Evolutionary conservation across 2,888 invertebrate genomes (phyloP), one percentile per base, ranked within the genome.

Genomic region (Latheticus oryzae): DNA sequence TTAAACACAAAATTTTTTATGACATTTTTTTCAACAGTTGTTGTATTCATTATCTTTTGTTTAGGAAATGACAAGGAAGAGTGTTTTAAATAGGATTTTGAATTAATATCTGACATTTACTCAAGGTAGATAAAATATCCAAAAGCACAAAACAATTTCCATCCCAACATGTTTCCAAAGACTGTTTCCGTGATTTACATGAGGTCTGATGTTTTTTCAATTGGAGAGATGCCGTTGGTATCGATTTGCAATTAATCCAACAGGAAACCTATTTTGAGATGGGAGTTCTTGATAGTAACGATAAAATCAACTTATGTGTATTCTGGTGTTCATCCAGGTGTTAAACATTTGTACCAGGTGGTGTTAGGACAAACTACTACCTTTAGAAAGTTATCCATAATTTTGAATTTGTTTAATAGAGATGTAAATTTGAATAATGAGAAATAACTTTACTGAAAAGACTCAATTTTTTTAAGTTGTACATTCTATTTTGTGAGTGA

Each of bases 331-430:
- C 19, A 57, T 50, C 54, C 61, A 61, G 61, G 55, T 61, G 61
- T 51, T 54, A 51, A 58, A 45, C 58, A 54, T 58, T 61, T 58
- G 61, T 61, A 51, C 61, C 61, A 61, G 58, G 7, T 55, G 26
- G 61, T 61, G 61, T 61, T 50, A 58, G 61, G 58, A 8, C 40
- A 33, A 45, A 50, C 62, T 66, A n/a, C n/a, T n/a, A 61, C 63
- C 15, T 56, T 51, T 64, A 17, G 11, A 51, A 9, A 17, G 47
- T 28, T 32, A 17, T 32, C 42, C 5, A 35, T 37, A 51, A 19
- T 56, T 43, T 33, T 23, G 37, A 43, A 50, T 56, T 42, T 48
- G 42, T 56, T 48, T 50, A 57, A 43, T 51, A 28, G 35, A 37
- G 42, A 30, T 33, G 13, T 17, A 8, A 15, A 21, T 40, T 50